Percentiles rank a stretch among this genome's conserved stretches.
Conservation (phyloP, 2,113 vertebrate genomes). For the Nibea coibor region DNA sequence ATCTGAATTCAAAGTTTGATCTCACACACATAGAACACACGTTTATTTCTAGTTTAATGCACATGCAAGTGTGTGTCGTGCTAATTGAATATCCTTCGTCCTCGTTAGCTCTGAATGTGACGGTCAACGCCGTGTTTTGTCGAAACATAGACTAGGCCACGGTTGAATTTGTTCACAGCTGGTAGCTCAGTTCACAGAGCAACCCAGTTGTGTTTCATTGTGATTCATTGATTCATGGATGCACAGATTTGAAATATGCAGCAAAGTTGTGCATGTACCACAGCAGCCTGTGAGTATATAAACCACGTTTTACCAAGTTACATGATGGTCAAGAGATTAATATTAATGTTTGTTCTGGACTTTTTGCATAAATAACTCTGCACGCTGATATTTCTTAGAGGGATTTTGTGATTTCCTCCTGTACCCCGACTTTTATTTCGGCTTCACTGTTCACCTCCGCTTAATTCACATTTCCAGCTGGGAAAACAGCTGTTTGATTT, state of each 20-base stretch:
- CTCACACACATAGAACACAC: slow-evolving; percentile 60
- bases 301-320: slow-evolving; percentile 9
- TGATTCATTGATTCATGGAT: slow-evolving; percentile 19
- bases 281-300: slow-evolving; percentile 25
- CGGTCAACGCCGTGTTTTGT: slow-evolving; percentile 27
- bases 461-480: slow-evolving; percentile 24
- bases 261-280: slow-evolving; percentile 22
- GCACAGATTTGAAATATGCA: slow-evolving; percentile 33
- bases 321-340: slow-evolving; percentile 10
- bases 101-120: slow-evolving; percentile 39
- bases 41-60: slow-evolving; percentile 55
- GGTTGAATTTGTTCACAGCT: slow-evolving; percentile 33
- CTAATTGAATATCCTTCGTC: slow-evolving; percentile 30
- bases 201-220: slow-evolving; percentile 9
- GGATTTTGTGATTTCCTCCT: slow-evolving; percentile 3
- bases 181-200: slow-evolving; percentile 21
- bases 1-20: slow-evolving; percentile 55
- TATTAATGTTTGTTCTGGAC: background rate
- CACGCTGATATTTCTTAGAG: slow-evolving; percentile 1
- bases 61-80: slow-evolving; percentile 69
- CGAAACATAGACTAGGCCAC: background rate
- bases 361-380: slow-evolving; percentile 31
- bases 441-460: background rate
- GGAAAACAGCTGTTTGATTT: slow-evolving; percentile 30
- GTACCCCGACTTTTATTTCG: background rate